Percentiles rank a stretch among this genome's conserved stretches.
These are phyloP conservation scores for Geotrypetes seraphini DNA, from an alignment of 2,797 vertebrate species.

Conservation along the genomic window DNA sequence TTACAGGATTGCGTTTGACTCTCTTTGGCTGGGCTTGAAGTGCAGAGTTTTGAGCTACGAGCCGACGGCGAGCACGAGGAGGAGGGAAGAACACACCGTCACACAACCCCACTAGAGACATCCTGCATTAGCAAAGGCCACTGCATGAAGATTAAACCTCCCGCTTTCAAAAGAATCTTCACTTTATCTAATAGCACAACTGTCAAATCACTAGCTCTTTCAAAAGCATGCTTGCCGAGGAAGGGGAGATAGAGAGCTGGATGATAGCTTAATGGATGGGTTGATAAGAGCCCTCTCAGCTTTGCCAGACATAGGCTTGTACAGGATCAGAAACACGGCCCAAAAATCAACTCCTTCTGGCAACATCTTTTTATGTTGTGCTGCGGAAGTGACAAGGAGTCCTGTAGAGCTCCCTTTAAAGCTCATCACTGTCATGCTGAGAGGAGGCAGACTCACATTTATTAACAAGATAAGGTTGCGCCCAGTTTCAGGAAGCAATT, in stretches of 20 bases:
- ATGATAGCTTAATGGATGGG: slow-evolving; percentile 41
- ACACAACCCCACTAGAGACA: no score
- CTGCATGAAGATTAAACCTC: no score
- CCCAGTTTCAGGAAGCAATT: no score
- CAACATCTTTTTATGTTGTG: slow-evolving; percentile 23
- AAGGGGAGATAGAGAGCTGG: slow-evolving; percentile 42
- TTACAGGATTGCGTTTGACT: no score
- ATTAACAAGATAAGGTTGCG: neutral
- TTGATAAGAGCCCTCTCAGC: slow-evolving; percentile 36
- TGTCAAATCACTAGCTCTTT: slow-evolving; percentile 30
- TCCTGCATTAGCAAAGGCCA: no score
- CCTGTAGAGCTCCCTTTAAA: slow-evolving; percentile 16
- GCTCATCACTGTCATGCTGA: slow-evolving; percentile 22
- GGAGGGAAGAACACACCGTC: no score
- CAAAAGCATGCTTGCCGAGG: slow-evolving; percentile 37
- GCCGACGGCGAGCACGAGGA: no score
- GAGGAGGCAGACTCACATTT: slow-evolving; percentile 12
- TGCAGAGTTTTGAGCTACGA: no score
- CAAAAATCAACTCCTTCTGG: slow-evolving; percentile 25
- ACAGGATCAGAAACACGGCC: slow-evolving; percentile 28
- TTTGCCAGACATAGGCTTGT: slow-evolving; percentile 39
- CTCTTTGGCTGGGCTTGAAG: no score
- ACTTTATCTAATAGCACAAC: no score
- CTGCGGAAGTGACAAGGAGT: slow-evolving; percentile 22
- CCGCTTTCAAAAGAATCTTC: no score